Evolutionary conservation across 2,113 vertebrate genomes (phyloP).

Genomic region (Ptilorrhoa leucosticta): DNA sequence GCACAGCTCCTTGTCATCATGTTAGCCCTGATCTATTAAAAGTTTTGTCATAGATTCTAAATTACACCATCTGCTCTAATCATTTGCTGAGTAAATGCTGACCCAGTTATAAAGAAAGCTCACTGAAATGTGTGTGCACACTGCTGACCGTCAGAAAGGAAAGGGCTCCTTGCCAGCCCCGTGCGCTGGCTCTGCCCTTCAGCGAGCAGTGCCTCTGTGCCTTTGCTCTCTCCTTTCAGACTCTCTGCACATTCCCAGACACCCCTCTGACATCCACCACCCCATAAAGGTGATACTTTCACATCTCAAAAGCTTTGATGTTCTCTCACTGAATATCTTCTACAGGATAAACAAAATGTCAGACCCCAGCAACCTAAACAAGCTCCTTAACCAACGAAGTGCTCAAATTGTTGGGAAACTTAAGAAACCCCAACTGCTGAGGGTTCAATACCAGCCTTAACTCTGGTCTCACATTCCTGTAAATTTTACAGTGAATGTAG

Average conservation of each 20-base stretch:
- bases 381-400: background rate
- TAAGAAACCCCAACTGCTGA: accelerated
- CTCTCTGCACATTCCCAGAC: background rate
- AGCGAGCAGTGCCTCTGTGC: background rate
- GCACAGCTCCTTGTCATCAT: background rate
- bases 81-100: constrained; percentile 50
- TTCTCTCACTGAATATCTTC: background rate
- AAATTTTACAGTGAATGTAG: background rate
- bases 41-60: constrained; percentile 67
- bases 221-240: background rate
- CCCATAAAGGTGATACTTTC: background rate
- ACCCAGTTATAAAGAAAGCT: constrained; percentile 45
- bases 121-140: constrained; percentile 9
- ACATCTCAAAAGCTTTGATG: background rate
- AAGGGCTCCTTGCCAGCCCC: constrained; percentile 21
- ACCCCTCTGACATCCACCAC: background rate
- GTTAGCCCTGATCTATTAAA: constrained; percentile 51
- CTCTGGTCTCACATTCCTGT: background rate
- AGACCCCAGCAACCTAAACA: background rate
- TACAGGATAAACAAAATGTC: background rate
- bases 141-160: constrained; percentile 36
- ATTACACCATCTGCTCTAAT: constrained; percentile 59
- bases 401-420: background rate
- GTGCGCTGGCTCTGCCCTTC: constrained; percentile 8
- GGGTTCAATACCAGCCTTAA: background rate